Base-by-base conservation (phyloP, 1,140 invertebrate genomes). In the Drosophila sturtevanti region DNA sequence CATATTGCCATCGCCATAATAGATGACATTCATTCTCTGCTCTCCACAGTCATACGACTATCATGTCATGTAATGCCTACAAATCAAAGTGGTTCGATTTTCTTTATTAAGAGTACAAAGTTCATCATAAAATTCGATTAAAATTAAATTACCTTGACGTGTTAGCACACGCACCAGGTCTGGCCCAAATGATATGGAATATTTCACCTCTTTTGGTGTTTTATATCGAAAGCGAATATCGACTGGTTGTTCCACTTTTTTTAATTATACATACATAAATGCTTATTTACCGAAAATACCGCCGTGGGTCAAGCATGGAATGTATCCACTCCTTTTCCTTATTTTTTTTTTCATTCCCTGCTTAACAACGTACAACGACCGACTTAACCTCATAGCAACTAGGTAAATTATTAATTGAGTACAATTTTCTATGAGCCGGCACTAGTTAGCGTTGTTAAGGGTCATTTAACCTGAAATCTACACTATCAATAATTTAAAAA, bases 231-330 rank as follows among this genome's bases (percentile, higher is more conserved):
- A 35, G 4, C n/a, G 3, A 14, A 11, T 12, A 22, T 18, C 31
- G 18, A 34, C 21, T 51, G 11, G 24, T 54, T 2, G 12, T 12
- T 7, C 5, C n/a, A 34, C 9, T 38, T 14, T 35, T 21, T 34
- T 68, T 62, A 68, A 72, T 72, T 68, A 41, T 48, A 16, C 4
- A 48, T 68, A 16, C 7, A 48, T 62, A 75, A 62, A 9, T 68
- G 38, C 21, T 27, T 63, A 38, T 66, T 72, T 63, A 34, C 14
- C n/a, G 2, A 48, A 77, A 73, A 61, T 62, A 81, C 63, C 64
- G 21, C 37, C 82, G 66, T 63, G 14, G 68, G 31, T 16, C 37
- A 64, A 56, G 56, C 31, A 41, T 1, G 27, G 24, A 67, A 44
- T 55, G 18, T 16, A 7, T 54, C 66, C 48, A 55, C 38, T 55